Evolutionary conservation across 2,113 vertebrate genomes (phyloP).

Genomic region (Stigmatopora nigra): DNA sequence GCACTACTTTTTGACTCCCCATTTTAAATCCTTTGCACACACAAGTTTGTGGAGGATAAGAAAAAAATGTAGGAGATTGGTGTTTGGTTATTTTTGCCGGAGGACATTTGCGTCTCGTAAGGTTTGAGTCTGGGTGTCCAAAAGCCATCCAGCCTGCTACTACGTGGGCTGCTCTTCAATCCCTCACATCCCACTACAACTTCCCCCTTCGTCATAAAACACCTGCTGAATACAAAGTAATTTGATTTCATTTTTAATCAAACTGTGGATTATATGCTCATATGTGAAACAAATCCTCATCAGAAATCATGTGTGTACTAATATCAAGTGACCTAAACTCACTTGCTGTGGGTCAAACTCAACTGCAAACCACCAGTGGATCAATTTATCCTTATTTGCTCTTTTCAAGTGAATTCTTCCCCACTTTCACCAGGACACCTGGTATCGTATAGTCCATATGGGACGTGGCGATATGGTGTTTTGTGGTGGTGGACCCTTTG

Average conservation of each 20-base stretch:
- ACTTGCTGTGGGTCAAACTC: conserved; percentile 23
- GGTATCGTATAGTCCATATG: conserved; percentile 20
- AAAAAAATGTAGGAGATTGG: not conserved
- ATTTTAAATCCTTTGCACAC: not conserved
- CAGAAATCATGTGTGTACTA: conserved; percentile 1
- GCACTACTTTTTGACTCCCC: not conserved
- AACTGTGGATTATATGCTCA: not conserved
- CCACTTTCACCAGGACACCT: conserved; percentile 67
- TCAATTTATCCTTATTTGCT: conserved; percentile 64
- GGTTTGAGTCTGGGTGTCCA: not conserved
- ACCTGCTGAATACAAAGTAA: not conserved
- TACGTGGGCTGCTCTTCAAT: conserved; percentile 4
- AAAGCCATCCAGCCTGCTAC: not conserved
- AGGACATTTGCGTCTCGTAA: conserved; percentile 2
- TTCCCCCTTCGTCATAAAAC: not conserved
- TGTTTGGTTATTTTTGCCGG: conserved; percentile 1
- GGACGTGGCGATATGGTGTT: not conserved
- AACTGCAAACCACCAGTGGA: conserved; percentile 44
- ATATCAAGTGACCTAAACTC: conserved; percentile 15
- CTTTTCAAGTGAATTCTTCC: conserved; percentile 65
- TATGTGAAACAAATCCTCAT: not conserved
- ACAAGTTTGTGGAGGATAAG: not conserved
- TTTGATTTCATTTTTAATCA: conserved; percentile 5
- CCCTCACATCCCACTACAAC: not conserved
- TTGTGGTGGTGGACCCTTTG: not conserved